Percentiles rank a stretch among this genome's conserved stretches.
phyloP scores from a whole-genome alignment of 2,797 vertebrate species.

The Esox lucius region DNA sequence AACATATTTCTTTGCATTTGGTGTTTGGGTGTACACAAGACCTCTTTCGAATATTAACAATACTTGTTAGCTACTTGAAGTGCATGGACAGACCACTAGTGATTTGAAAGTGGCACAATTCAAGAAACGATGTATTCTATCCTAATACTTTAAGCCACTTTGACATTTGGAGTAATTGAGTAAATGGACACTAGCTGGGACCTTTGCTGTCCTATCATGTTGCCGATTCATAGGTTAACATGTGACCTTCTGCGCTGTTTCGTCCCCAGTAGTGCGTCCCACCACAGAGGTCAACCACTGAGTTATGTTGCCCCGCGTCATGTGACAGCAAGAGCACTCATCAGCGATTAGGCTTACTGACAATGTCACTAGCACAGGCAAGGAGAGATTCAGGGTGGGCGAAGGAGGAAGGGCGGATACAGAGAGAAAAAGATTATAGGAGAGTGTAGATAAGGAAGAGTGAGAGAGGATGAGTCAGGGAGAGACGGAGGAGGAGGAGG shows the following conservation, averaged over 20 bases:
- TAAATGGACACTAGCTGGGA: conserved; percentile 2
- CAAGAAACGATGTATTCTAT: background rate
- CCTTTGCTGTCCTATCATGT: background rate
- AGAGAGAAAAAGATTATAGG: background rate
- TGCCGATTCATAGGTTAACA: background rate
- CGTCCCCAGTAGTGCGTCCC: background rate
- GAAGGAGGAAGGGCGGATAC: background rate
- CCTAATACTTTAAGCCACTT: background rate
- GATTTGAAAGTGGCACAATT: background rate
- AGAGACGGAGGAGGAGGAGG: background rate
- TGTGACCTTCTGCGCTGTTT: background rate
- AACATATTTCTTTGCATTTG: background rate
- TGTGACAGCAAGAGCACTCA: conserved; percentile 14
- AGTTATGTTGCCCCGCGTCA: background rate
- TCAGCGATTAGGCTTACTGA: conserved; percentile 22
- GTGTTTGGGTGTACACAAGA: background rate
- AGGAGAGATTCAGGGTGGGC: background rate
- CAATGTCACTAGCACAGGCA: background rate
- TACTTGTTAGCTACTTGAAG: background rate
- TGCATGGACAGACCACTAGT: background rate
- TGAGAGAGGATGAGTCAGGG: background rate
- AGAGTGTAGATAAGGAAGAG: background rate
- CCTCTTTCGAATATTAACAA: background rate
- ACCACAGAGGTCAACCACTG: background rate
- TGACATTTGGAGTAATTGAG: background rate